A percentile compares a stretch with the other conserved stretches of the same genome.
Conservation (phyloP, 2,113 vertebrate species). For the Halichoeres trimaculatus region DNA sequence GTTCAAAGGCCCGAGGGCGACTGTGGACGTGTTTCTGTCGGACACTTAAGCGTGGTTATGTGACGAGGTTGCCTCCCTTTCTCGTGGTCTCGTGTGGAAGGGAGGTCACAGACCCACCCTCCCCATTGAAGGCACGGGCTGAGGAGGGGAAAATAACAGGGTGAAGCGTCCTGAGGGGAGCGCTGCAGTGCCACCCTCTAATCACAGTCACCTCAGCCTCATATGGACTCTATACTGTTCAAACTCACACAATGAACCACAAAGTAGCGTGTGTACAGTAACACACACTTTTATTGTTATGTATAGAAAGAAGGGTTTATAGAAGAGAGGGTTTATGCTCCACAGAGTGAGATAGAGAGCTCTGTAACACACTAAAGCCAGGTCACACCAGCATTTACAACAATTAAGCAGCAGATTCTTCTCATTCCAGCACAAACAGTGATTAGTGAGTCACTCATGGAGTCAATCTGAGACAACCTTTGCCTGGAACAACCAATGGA, state of each 20-base stretch:
- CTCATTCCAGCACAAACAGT: background rate
- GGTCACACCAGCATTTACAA: background rate
- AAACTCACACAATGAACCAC: slow-evolving; percentile 1
- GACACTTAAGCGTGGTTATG: slow-evolving; percentile 46
- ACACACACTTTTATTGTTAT: background rate
- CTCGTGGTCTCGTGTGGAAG: slow-evolving; percentile 67
- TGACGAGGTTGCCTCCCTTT: slow-evolving; percentile 58
- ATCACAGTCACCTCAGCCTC: slow-evolving; percentile 66
- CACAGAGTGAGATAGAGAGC: background rate
- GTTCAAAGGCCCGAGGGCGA: slow-evolving; percentile 2
- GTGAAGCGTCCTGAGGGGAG: slow-evolving; percentile 42
- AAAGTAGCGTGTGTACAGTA: background rate
- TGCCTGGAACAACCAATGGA: too few species aligned
- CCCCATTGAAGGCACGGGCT: slow-evolving; percentile 54
- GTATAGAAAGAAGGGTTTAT: background rate
- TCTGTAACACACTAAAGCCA: background rate
- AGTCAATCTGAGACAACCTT: background rate
- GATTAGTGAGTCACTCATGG: background rate
- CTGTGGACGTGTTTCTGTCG: slow-evolving; percentile 11
- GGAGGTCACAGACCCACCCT: slow-evolving; percentile 75
- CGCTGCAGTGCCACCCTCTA: slow-evolving; percentile 66
- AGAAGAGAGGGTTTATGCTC: background rate
- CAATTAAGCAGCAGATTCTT: background rate
- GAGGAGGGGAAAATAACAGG: slow-evolving; percentile 77
- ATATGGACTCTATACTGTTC: slow-evolving; percentile 29